phyloP scores from a whole-genome alignment of 64 coral and sea anemone genomes.

The Montipora capricornis region DNA sequence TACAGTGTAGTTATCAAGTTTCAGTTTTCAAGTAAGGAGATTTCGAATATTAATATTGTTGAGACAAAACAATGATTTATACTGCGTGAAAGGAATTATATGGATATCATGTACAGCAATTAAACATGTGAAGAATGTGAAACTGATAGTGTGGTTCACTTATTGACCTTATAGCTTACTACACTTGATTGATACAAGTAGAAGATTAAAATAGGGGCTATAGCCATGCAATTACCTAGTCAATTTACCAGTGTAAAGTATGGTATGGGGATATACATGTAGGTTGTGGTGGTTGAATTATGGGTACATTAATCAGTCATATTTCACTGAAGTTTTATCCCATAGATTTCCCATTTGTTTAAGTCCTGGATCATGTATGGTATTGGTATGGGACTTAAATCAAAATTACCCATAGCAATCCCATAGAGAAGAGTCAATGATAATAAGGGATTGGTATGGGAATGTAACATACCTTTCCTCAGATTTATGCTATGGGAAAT shows the following conservation, averaged over 20 bases:
- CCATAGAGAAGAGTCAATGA: constrained; percentile 10
- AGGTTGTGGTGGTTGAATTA: neutral
- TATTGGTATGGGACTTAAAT: constrained; percentile 41
- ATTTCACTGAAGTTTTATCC: too few relatives aligned
- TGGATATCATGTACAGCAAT: too few relatives aligned
- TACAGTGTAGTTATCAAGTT: neutral
- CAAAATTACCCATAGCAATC: constrained; percentile 54
- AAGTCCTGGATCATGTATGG: constrained; percentile 42
- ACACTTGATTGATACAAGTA: too few relatives aligned
- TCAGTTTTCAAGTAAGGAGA: neutral
- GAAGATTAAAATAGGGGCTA: too few relatives aligned
- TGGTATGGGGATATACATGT: neutral
- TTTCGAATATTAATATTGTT: neutral
- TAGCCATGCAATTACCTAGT: too few relatives aligned
- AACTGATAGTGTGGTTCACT: too few relatives aligned
- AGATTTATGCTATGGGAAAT: constrained; percentile 3
- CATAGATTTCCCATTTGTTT: neutral
- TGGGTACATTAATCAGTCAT: too few relatives aligned
- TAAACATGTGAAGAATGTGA: too few relatives aligned
- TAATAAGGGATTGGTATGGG: constrained; percentile 41
- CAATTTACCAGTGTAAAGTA: neutral
- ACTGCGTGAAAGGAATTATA: too few relatives aligned
- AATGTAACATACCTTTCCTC: neutral
- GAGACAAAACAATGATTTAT: too few relatives aligned
- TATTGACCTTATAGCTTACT: too few relatives aligned